Base-by-base conservation (phyloP, 2,888 invertebrate species). In the Temnothorax ravouxi region DNA sequence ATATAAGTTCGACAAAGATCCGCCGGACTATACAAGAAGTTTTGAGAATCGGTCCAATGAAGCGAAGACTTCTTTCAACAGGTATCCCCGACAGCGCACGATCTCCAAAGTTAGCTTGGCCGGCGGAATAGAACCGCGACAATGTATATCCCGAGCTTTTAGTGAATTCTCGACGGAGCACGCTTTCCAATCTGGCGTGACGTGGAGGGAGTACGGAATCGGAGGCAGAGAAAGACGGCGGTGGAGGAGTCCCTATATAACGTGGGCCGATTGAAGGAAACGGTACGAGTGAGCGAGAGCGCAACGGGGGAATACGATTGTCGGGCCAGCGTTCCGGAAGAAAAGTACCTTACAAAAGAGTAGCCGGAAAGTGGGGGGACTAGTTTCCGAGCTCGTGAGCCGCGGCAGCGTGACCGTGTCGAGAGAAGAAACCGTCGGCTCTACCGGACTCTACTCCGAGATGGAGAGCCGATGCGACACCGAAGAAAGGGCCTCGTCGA, bases 221-320 rank as follows among this genome's bases (percentile, higher is more conserved):
- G 71, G 69, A 62, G 44, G 66, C 64, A 62, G 79, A 71, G 80
- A 83, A 64, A 54, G 81, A 59, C 75, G 84, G 47, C 69, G 67
- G 56, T 25, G 56, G 62, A 80, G 75, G 75, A 85, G 84, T 90
- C 89, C 88, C 88, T 90, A 88, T 91, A 91, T 92, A 92, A 93
- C 91, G 86, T 87, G 89, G 54, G 77, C 91, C 93, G 93, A 93
- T 93, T 93, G 94, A 92, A 94, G 91, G 91, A 91, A 79, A 92
- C 89, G 88, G 91, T 92, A 92, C 88, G 90, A 88, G 83, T 87
- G 83, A 88, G 85, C 90, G 91, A 91, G 44, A 59, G 89, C 89
- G 92, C 88, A 91, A 93, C 89, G 91, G 92, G 72, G 91, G 91
- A 93, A 94, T 93, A 93, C 94, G 93, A 94, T 94, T 93, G 94